Evolutionary conservation across 2,113 vertebrate species (phyloP).

Genomic region (Chaenogobius annularis): DNA sequence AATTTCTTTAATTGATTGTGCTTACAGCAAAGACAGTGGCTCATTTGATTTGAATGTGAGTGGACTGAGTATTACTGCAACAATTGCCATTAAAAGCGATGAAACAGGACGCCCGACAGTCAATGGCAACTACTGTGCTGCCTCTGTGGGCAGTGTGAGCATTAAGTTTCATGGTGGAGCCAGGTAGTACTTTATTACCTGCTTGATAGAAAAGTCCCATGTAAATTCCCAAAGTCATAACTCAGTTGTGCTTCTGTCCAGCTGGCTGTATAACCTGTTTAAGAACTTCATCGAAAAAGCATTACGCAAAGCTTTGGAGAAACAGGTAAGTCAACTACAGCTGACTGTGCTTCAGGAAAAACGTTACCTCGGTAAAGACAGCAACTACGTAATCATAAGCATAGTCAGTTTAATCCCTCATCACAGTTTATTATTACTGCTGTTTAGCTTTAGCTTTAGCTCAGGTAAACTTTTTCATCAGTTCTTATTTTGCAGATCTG

Average conservation of each 20-base stretch:
- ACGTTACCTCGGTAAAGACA: neutral
- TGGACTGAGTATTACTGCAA: constrained; percentile 50
- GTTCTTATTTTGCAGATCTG: constrained; percentile 73
- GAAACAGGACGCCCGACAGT: constrained; percentile 68
- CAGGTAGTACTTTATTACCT: constrained; percentile 59
- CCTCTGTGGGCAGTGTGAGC: constrained; percentile 36
- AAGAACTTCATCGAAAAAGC: constrained; percentile 51
- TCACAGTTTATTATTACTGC: neutral
- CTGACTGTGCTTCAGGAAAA: neutral
- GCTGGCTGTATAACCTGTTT: constrained; percentile 81
- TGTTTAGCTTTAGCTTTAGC: neutral
- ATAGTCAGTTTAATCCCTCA: neutral
- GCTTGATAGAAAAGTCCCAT: neutral
- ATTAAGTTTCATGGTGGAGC: constrained; percentile 75
- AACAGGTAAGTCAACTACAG: constrained; percentile 61
- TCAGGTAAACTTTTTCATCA: neutral
- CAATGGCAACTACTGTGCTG: constrained; percentile 51
- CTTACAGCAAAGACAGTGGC: constrained; percentile 70
- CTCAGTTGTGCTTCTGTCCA: constrained; percentile 36
- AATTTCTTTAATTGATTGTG: neutral
- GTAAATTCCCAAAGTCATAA: neutral
- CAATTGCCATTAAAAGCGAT: constrained; percentile 61
- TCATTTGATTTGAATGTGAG: constrained; percentile 72
- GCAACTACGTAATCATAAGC: neutral
- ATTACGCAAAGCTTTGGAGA: constrained; percentile 53